Base-by-base conservation (phyloP, 1,140 invertebrate genomes). In the Plodia interpunctella region DNA sequence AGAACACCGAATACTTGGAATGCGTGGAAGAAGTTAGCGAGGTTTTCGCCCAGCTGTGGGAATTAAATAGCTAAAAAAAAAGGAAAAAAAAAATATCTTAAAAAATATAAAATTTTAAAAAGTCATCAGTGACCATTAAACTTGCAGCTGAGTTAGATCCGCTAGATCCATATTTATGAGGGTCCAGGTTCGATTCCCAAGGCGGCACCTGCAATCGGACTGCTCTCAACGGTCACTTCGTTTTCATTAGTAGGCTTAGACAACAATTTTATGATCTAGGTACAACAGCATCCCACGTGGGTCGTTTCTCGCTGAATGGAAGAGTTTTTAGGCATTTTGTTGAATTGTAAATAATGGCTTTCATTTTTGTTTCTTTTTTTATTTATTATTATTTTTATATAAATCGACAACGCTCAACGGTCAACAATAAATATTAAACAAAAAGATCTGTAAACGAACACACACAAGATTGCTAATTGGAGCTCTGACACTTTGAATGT, bases 261-360 rank as follows among this genome's bases (percentile, higher is more conserved):
- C 38, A n/a, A 44, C 38, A 44, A 44, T 44, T 44, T 44, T 44
- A 44, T 44, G 38, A 44, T 44, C 38, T 17, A 44, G 10, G 38
- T 15, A 44, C 15, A 10, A 44, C 15, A 17, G 38, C 2, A 15
- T 44, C 38, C 15, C 38, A 44, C 38, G 38, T 2, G 38, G 15
- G 38, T 15, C 38, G 38, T 44, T 44, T 15, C 38, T 44, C 8
- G 13, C 6, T 44, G 38, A 44, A 44, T 44, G 15, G n/a, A 44
- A n/a, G 38, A 44, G 38, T 44, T 44, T 44, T 44, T 15, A n/a
- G 38, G 38, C 13, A 0, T 44, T 44, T 17, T n/a, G 38, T 0
- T 44, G 15, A 15, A 17, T 44, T 44, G 6, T 4, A 44, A 44
- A 44, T 44, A 15, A 32, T 32, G 30, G 10, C 30, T 35, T 35